Evolutionary conservation across 2,888 invertebrate species (phyloP), one percentile per base, ranked within the genome.

Genomic region (Doris montereyensis): DNA sequence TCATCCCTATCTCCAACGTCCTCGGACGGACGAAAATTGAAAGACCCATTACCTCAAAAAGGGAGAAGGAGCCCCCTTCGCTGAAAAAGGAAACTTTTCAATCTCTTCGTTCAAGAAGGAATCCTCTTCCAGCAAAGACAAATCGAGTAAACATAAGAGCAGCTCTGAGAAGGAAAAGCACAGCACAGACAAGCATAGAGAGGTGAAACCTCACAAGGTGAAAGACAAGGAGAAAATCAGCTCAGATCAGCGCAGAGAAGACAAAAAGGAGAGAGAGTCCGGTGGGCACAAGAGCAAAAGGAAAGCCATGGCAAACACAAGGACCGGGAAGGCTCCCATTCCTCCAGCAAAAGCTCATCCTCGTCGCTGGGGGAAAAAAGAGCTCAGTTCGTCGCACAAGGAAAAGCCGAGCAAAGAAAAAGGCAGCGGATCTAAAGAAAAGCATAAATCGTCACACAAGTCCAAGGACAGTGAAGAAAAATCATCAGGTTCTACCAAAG

Each of bases 391-490:
- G 17, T 41, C 52, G 5, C 52, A 41, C 17, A 41, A 41, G 52
- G 52, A 41, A 41, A 41, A 41, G 52, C 17, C 52, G n/a, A n/a
- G n/a, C n/a, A n/a, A n/a, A n/a, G n/a, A n/a, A n/a, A n/a, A n/a
- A n/a, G n/a, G n/a, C n/a, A n/a, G n/a, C n/a, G n/a, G n/a, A n/a
- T n/a, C n/a, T n/a, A 32, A 21, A 26, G 30, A 24, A 24, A 35
- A 35, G 34, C 26, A 65, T 4, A 65, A 65, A 26, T 13, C 24
- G 3, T 65, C 24, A 2, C 0, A 24, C 3, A 3, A 28, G 4
- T 26, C 26, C 17, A 78, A 74, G 74, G 78, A 78, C 0, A 78
- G 52, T 26, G 72, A 78, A 35, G 60, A 65, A 30, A 72, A 41
- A 35, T 62, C 32, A n/a, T 41, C 24, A 17, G 74, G 68, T n/a